Evolutionary conservation across 2,797 vertebrate species (phyloP), one percentile per base, ranked within the genome.

Genomic region (Danionella dracula): DNA sequence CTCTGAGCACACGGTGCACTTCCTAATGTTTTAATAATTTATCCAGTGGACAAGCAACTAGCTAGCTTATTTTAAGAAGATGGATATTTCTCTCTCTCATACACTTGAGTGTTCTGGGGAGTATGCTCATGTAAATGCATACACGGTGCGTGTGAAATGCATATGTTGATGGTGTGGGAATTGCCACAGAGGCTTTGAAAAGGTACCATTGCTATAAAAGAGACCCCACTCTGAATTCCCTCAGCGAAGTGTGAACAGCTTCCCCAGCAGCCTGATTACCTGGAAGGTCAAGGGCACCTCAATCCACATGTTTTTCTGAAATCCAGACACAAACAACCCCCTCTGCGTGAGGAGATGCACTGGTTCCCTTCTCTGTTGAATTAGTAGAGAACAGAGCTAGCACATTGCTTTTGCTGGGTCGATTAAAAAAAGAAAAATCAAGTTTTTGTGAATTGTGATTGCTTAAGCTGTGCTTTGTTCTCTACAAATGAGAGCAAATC

Each of bases 11-110:
- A 58, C 23, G 16, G 68, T 53, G 11, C 49, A 41, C 65, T 61
- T 65, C 64, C 68, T 55, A 65, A 68, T 68, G 61, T 46, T 71
- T 72, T 49, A 61, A 69, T 72, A 51, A 72, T 69, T 57, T 48
- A 75, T 66, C 57, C 20, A 6, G 55, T 29, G 15, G 41, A 46
- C 29, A 23, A 37, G 23, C 17, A 50, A 50, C 37, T 15, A 23
- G 51, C 45, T n/a, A 34, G 23, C 44, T 8, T 32, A n/a, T 37
- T 15, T 45, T n/a, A 64, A 1, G 34, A 9, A 54, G 42, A 4
- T 29, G 19, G 40, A 29, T 57, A 16, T 35, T 21, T 27, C 23
- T 35, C 54, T 31, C 13, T 4, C 42, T 12, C 44, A 21, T 50
- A 19, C 27, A 29, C 20, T 48, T 35, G 37, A 31, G 56, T 27